Conservation (phyloP, 2,113 vertebrate genomes). For the Asarcornis scutulata region DNA sequence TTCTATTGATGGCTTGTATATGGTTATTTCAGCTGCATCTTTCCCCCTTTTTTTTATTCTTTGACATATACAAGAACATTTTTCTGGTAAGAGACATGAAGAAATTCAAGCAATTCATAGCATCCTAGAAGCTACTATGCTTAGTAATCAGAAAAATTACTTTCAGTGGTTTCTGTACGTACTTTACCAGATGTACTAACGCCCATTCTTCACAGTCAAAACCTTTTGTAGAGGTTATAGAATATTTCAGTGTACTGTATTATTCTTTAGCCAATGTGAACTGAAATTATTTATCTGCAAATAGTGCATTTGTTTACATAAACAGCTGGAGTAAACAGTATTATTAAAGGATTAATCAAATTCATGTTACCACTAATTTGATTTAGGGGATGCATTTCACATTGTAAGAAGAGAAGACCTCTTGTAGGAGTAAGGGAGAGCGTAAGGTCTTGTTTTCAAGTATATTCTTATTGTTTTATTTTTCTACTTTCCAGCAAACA, state of each 20-base stretch:
- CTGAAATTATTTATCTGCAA: neutral
- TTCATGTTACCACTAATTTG: rapidly evolving
- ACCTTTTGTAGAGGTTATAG: neutral
- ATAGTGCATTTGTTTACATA: neutral
- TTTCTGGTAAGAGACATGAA: neutral
- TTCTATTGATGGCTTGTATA: neutral
- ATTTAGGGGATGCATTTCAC: neutral
- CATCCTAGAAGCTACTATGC: neutral
- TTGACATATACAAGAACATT: neutral
- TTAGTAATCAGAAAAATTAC: neutral
- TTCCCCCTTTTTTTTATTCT: neutral
- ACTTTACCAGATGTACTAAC: neutral
- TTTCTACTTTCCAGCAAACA: neutral
- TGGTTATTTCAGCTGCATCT: neutral
- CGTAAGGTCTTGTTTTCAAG: neutral
- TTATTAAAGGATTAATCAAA: neutral
- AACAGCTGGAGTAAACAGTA: neutral
- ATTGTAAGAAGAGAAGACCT: neutral
- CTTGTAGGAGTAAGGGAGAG: neutral
- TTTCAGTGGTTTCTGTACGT: neutral
- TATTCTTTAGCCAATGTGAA: neutral
- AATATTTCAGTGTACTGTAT: neutral
- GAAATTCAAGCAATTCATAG: neutral
- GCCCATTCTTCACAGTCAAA: neutral
- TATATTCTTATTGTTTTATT: neutral